These are phyloP conservation scores for Trichacis sp. DNA, from an alignment of 2,888 invertebrate genomes.

Conservation along the genomic window DNA sequence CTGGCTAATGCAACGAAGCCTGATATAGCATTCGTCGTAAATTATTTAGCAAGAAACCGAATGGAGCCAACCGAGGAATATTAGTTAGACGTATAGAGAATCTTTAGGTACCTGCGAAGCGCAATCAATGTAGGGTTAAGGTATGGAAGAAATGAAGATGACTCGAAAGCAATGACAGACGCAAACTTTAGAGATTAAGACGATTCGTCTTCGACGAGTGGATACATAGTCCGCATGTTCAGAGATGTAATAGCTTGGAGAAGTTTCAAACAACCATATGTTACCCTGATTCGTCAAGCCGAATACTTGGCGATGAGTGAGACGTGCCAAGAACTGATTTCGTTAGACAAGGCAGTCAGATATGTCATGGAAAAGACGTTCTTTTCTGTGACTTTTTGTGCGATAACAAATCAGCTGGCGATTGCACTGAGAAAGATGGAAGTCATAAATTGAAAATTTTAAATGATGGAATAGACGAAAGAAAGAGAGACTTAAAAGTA, in stretches of 20 bases:
- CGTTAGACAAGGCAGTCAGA: no score
- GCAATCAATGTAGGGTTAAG: slow-evolving; percentile 18
- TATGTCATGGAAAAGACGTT: no score
- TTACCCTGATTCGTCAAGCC: slow-evolving; percentile 33
- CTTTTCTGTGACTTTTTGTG: no score
- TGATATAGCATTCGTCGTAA: slow-evolving; percentile 28
- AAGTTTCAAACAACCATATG: slow-evolving; percentile 38
- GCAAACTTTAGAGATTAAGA: slow-evolving; percentile 42
- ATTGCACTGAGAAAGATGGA: no score
- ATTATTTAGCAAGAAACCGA: slow-evolving; percentile 25
- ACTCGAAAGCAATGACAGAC: slow-evolving; percentile 41
- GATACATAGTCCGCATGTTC: slow-evolving; percentile 32
- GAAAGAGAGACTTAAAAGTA: no score
- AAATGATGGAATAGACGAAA: no score
- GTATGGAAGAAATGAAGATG: slow-evolving; percentile 10
- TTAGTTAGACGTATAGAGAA: slow-evolving; percentile 28
- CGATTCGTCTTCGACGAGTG: no score
- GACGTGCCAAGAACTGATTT: no score
- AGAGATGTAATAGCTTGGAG: slow-evolving; percentile 35
- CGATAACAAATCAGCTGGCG: no score
- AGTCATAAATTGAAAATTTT: no score
- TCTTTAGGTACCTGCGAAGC: slow-evolving; percentile 26
- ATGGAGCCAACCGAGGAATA: slow-evolving; percentile 19
- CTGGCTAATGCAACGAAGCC: slow-evolving; percentile 31
- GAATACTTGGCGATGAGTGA: no score